phyloP scores from a whole-genome alignment of 2,797 vertebrate species.

The Manis javanica region DNA sequence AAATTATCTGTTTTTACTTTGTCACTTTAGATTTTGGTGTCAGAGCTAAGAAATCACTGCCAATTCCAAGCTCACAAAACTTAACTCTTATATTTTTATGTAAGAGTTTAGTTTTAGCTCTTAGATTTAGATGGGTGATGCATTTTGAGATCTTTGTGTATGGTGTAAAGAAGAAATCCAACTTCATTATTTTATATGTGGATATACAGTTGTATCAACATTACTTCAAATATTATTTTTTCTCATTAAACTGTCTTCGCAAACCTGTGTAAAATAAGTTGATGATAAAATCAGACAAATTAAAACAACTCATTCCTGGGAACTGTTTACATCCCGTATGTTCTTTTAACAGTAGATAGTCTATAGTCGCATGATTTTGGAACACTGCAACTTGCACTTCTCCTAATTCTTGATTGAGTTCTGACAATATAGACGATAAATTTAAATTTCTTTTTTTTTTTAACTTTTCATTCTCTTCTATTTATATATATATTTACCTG shows the following conservation, averaged over 20 bases:
- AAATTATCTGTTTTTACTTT: not conserved
- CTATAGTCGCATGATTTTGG: too few species aligned
- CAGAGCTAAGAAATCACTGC: not conserved
- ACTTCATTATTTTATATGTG: not conserved
- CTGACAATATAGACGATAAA: not conserved
- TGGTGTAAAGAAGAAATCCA: not conserved
- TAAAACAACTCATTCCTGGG: too few species aligned
- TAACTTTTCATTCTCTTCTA: not conserved
- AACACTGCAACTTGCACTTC: too few species aligned
- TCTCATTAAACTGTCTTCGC: not conserved
- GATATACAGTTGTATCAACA: not conserved
- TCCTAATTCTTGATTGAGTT: too few species aligned
- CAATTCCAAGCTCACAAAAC: not conserved
- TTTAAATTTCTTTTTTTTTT: not conserved
- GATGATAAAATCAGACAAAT: too few species aligned
- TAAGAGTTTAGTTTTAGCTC: not conserved
- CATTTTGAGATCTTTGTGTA: not conserved
- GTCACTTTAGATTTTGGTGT: not conserved
- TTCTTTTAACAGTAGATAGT: too few species aligned
- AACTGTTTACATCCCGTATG: too few species aligned
- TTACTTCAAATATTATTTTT: not conserved
- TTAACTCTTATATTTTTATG: not conserved
- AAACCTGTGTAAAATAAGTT: not conserved
- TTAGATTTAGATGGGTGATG: not conserved
- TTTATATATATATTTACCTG: not conserved